Percentiles rank a stretch among this genome's conserved stretches.
These are phyloP conservation scores for Podabrus alpinus DNA, from an alignment of 2,888 invertebrate genomes.

Conservation along the genomic window DNA sequence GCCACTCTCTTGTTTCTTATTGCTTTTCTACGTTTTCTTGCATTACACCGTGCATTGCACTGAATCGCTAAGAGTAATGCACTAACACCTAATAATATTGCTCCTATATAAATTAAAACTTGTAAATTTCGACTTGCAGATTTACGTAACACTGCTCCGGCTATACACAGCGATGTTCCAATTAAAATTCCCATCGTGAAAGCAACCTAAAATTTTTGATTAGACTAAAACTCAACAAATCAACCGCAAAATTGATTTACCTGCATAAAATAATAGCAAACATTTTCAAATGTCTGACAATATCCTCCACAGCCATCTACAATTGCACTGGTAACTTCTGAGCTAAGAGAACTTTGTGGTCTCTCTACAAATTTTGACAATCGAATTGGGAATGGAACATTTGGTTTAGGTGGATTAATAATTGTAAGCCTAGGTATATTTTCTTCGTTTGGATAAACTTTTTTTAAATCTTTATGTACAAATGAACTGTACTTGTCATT, in stretches of 20 bases:
- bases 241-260: conserved; percentile 48
- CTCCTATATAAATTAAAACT: conserved; percentile 70
- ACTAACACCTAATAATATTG: conserved; percentile 66
- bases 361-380: conserved; percentile 41
- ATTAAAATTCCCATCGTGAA: conserved; percentile 70
- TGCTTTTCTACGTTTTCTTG: conserved; percentile 46
- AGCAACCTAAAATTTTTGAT: conserved; percentile 59
- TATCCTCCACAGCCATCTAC: conserved; percentile 72
- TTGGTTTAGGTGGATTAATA: neutral
- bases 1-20: conserved; percentile 46
- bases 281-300: conserved; percentile 72
- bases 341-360: conserved; percentile 51
- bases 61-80: conserved; percentile 66
- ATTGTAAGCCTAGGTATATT: neutral
- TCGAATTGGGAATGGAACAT: conserved; percentile 4
- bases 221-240: neutral
- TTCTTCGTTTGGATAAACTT: neutral
- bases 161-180: conserved; percentile 68
- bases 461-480: neutral
- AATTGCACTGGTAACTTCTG: conserved; percentile 56
- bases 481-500: neutral
- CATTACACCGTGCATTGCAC: conserved; percentile 61
- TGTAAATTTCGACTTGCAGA: conserved; percentile 68
- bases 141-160: conserved; percentile 66
- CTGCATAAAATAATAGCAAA: conserved; percentile 72